Conservation (phyloP, 2,888 invertebrate genomes). For the Eutolmus rufibarbis region DNA sequence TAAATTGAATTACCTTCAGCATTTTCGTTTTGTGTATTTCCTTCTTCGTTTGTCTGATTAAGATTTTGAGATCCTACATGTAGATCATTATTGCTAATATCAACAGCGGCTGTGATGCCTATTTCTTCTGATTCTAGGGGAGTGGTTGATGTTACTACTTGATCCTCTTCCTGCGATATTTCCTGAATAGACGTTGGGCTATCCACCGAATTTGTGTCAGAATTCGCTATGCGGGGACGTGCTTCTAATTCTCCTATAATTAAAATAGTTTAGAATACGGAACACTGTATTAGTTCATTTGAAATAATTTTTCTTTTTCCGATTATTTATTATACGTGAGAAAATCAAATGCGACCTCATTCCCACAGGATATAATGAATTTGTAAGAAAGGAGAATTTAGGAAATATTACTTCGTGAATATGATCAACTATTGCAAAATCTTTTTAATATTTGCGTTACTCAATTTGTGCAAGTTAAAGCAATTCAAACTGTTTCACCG, state of each 20-base stretch:
- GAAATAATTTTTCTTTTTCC: background rate
- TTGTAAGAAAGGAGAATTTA: too few relatives aligned
- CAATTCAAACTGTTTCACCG: too few relatives aligned
- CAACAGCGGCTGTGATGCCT: background rate
- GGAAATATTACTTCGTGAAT: too few relatives aligned
- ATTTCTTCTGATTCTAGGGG: background rate
- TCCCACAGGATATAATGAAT: too few relatives aligned
- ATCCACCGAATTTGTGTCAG: background rate
- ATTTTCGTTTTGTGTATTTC: background rate
- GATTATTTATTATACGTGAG: too few relatives aligned
- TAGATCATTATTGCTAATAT: background rate
- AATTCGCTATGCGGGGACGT: background rate
- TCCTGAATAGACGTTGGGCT: background rate
- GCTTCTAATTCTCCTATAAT: background rate
- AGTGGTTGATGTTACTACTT: background rate
- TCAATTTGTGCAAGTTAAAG: too few relatives aligned
- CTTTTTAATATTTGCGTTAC: too few relatives aligned
- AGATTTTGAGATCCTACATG: background rate
- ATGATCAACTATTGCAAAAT: too few relatives aligned
- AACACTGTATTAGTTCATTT: background rate
- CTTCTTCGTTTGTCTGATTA: background rate
- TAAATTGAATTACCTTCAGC: background rate
- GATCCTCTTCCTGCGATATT: background rate
- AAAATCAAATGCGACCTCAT: too few relatives aligned
- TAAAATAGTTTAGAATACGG: background rate